Base-by-base conservation (phyloP, 2,888 invertebrate genomes). In the Limnephilus marmoratus region DNA sequence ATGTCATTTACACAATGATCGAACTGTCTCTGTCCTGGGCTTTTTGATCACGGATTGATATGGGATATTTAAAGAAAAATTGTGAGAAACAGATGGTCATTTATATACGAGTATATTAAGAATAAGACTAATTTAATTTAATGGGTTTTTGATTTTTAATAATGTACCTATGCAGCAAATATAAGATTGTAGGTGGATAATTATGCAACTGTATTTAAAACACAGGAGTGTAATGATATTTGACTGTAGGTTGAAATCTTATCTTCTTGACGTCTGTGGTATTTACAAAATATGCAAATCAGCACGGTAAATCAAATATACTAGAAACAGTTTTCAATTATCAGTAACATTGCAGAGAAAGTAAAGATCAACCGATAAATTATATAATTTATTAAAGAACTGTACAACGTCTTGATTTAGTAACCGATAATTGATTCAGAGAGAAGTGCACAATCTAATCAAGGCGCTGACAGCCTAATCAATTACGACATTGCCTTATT, bases 251-350 rank as follows among this genome's bases (percentile, higher is more conserved):
- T 68, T 68, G 68, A n/a, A 68, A 68, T 68, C 68, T 68, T 68
- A 68, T 24, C 24, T 24, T 83, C 83, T 24, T 83, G 83, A 83
- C 18, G 18, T 37, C 37, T 34, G 37, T 37, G 37, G 24, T 83
- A 68, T 68, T 24, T 68, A 24, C n/a, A 68, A 86, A 29, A 86
- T 31, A 86, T 86, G 86, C 86, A 86, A 86, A 86, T 41, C 86
- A 86, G 85, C 85, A 37, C 29, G 29, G 88, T 41, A 89, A 89
- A 89, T 81, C 88, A 89, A 81, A 89, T 89, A 37, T 89, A 81
- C 80, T 89, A 89, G 88, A 37, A 37, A 89, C 88, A 89, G 88
- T 89, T 89, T 89, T 89, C 88, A 89, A 89, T 89, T 89, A 89
- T 29, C 18, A 89, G 41, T 89, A 80, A 89, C 88, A 89, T 68